phyloP scores from a whole-genome alignment of 2,888 invertebrate species.

The Cosmorhoe ocellata region DNA sequence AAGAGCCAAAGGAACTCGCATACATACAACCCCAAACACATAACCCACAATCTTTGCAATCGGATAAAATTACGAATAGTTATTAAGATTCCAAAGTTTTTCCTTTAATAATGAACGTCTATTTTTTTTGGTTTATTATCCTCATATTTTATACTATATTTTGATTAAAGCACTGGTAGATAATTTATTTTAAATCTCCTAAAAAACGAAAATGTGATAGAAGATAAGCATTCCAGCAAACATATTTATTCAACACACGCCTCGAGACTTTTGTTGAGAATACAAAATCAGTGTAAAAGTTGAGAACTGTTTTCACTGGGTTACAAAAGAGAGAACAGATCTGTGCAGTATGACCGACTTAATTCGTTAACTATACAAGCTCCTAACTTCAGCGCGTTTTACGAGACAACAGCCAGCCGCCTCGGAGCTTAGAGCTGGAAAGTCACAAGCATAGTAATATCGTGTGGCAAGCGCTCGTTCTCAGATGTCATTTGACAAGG shows the following conservation, averaged over 20 bases:
- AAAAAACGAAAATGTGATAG: not conserved
- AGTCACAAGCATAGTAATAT: conserved; percentile 66
- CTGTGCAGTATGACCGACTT: conserved; percentile 40
- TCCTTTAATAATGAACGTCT: no score
- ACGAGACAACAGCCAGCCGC: conserved; percentile 47
- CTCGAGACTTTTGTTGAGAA: conserved; percentile 18
- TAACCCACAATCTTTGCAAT: no score
- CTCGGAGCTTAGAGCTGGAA: conserved; percentile 49
- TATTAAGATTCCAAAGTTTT: no score
- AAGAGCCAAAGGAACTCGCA: no score
- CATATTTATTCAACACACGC: conserved; percentile 22
- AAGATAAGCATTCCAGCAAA: conserved; percentile 2
- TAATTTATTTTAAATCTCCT: no score
- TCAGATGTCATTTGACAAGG: conserved; percentile 61
- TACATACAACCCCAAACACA: no score
- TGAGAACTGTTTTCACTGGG: conserved; percentile 19
- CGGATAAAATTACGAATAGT: no score
- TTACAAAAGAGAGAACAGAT: conserved; percentile 32
- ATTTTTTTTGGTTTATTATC: no score
- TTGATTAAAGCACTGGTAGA: no score
- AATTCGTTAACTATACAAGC: conserved; percentile 50
- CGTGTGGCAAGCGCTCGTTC: conserved; percentile 55
- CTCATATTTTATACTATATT: no score
- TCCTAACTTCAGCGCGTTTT: conserved; percentile 52
- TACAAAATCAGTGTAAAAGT: conserved; percentile 26